Conservation (phyloP, 2,797 vertebrate species). For the Percopsis omiscomaycus region DNA sequence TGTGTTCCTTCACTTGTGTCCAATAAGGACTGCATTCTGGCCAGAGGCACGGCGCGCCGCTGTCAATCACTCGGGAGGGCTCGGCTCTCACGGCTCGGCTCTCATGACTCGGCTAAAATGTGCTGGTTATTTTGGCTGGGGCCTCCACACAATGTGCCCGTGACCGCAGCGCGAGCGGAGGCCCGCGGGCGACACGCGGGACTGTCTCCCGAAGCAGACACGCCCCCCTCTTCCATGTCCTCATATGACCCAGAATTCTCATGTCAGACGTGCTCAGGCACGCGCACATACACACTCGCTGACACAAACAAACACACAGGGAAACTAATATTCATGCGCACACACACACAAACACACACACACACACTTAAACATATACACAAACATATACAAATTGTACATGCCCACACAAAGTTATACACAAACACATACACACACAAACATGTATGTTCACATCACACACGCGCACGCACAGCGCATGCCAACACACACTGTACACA, state of each 20-base stretch:
- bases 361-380: constrained; percentile 5
- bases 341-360: constrained; percentile 21
- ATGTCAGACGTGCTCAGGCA: constrained; percentile 16
- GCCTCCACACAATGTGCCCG: constrained; percentile 13
- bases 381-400: not conserved
- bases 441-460: constrained; percentile 4
- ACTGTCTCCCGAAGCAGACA: constrained; percentile 7
- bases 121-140: constrained; percentile 32
- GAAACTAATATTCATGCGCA: not conserved
- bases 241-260: constrained; percentile 51
- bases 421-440: not conserved
- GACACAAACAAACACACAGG: not conserved
- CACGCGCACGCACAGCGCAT: not conserved
- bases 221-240: constrained; percentile 41
- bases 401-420: not conserved
- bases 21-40: not conserved
- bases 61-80: constrained; percentile 5
- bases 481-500: not conserved
- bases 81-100: constrained; percentile 5
- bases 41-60: not conserved
- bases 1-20: not conserved
- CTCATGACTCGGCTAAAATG: constrained; percentile 30
- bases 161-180: constrained; percentile 31
- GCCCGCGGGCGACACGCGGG: not conserved
- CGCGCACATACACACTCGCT: constrained; percentile 13